Evolutionary conservation across 1,140 invertebrate species (phyloP).

Genomic region (Theocolax elegans): DNA sequence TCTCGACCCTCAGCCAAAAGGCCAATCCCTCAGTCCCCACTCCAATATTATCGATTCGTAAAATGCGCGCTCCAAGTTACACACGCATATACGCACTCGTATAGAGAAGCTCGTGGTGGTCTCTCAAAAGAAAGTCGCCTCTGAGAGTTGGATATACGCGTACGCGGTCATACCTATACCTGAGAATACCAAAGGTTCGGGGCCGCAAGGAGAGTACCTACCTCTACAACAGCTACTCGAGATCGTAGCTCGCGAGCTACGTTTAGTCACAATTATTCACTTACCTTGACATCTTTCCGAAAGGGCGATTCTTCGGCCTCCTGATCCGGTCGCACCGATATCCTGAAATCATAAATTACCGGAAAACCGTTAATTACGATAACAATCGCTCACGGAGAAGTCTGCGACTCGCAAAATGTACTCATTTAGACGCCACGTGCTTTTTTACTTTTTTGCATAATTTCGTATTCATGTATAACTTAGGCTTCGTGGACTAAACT

Average conservation of each 20-base stretch:
- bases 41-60: constrained; percentile 49
- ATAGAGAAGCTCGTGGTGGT: too few relatives aligned
- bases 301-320: neutral
- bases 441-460: too few relatives aligned
- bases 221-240: too few relatives aligned
- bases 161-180: too few relatives aligned
- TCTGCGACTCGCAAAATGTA: neutral
- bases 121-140: too few relatives aligned
- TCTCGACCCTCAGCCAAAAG: constrained; percentile 66
- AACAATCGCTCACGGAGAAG: neutral
- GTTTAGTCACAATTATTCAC: constrained; percentile 26
- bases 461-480: too few relatives aligned
- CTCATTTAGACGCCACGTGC: too few relatives aligned
- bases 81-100: too few relatives aligned
- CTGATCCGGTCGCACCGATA: constrained; percentile 22
- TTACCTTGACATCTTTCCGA: constrained; percentile 38
- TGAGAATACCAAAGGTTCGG: too few relatives aligned
- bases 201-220: too few relatives aligned
- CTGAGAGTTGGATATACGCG: too few relatives aligned
- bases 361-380: constrained; percentile 33
- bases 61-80: constrained; percentile 44
- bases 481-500: too few relatives aligned
- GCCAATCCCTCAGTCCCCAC: constrained; percentile 56
- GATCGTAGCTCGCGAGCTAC: neutral
- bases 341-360: constrained; percentile 39